Evolutionary conservation across 1,140 invertebrate genomes (phyloP).

Genomic region (Sipha flava): DNA sequence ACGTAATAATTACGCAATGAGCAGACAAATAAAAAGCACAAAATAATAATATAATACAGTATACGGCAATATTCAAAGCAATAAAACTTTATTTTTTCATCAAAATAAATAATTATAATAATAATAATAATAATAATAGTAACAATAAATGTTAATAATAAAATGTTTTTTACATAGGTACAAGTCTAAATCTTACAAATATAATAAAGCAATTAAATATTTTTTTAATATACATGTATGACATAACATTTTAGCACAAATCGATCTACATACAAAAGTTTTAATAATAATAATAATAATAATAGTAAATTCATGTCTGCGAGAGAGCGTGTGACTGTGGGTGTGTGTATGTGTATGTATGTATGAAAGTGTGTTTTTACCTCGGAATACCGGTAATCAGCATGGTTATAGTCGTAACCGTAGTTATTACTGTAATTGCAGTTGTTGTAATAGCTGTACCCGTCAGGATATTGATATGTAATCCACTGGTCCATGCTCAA

Average conservation of each 20-base stretch:
- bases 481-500: slow-evolving; percentile 32
- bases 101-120: not conserved
- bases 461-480: slow-evolving; percentile 25
- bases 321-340: too few relatives aligned
- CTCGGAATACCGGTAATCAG: not conserved
- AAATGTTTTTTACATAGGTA: not conserved
- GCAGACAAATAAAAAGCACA: not conserved
- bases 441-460: slow-evolving; percentile 19
- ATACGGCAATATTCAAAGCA: not conserved
- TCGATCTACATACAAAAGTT: not conserved
- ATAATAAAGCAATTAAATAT: not conserved
- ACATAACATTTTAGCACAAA: not conserved
- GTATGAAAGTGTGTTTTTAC: too few relatives aligned
- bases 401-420: not conserved
- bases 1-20: not conserved
- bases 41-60: not conserved
- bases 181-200: not conserved
- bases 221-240: not conserved
- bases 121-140: not conserved
- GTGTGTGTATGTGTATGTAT: not conserved
- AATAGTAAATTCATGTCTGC: not conserved
- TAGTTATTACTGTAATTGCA: not conserved
- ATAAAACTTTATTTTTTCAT: not conserved
- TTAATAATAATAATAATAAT: not conserved
- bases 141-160: not conserved